Evolutionary conservation across 1,140 invertebrate genomes (phyloP).

Genomic region (Alviniconcha marisindica): DNA sequence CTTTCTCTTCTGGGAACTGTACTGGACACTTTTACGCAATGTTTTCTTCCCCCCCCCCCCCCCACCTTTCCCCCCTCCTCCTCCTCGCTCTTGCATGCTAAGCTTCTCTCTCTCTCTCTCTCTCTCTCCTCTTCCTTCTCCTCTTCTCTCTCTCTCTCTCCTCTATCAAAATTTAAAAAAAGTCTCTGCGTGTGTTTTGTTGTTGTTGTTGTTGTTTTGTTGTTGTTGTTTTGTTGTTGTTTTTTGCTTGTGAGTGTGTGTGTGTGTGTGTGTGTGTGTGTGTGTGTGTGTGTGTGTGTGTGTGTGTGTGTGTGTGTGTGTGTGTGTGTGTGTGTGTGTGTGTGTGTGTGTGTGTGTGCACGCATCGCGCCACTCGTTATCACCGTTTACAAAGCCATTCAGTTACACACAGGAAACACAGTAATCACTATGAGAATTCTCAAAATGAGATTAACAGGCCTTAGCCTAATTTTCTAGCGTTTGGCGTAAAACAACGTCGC

Average conservation of each 20-base stretch:
- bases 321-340: not conserved
- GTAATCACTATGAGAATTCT: no score
- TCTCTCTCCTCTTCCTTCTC: not conserved
- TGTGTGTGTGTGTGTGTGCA: not conserved
- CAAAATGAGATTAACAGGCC: no score
- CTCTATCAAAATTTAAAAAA: no score
- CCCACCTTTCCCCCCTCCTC: not conserved
- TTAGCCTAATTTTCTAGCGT: no score
- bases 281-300: constrained; percentile 1
- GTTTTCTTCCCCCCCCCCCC: not conserved
- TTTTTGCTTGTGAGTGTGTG: not conserved
- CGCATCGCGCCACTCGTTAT: no score
- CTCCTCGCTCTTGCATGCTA: not conserved
- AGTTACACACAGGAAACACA: no score
- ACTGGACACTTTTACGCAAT: no score
- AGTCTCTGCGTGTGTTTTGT: no score
- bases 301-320: not conserved
- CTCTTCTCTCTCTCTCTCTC: no score
- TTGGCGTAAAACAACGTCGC: no score
- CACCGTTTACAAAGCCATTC: no score
- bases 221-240: not conserved
- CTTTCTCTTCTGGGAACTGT: no score
- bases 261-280: constrained; percentile 7
- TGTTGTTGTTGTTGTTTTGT: not conserved
- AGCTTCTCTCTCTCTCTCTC: not conserved